phyloP scores from a whole-genome alignment of 2,888 invertebrate species.

The Coelinius sp. region DNA sequence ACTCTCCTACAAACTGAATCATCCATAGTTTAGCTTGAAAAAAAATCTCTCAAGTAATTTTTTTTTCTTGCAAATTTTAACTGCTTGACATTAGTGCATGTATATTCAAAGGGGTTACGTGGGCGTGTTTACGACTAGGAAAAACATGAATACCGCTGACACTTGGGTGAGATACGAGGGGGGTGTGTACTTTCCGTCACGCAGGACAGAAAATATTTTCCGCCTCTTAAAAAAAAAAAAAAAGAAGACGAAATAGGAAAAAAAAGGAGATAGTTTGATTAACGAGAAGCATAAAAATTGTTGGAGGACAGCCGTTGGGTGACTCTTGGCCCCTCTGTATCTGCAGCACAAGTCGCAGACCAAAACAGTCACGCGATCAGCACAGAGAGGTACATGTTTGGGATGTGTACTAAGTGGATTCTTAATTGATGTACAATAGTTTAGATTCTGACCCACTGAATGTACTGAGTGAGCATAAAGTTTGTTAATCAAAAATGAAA shows the following conservation, averaged over 20 bases:
- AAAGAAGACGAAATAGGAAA: not conserved
- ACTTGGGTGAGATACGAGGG: slow-evolving; percentile 54
- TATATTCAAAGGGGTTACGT: slow-evolving; percentile 41
- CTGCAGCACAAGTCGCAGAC: slow-evolving; percentile 50
- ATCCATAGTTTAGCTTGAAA: too few relatives aligned
- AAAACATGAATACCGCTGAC: slow-evolving; percentile 58
- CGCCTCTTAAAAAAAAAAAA: slow-evolving; percentile 30
- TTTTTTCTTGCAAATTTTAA: slow-evolving; percentile 6
- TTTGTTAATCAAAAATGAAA: too few relatives aligned
- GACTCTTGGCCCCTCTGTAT: slow-evolving; percentile 42
- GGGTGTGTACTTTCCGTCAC: slow-evolving; percentile 56
- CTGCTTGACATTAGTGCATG: slow-evolving; percentile 30
- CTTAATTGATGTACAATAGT: too few relatives aligned
- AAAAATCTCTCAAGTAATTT: not conserved
- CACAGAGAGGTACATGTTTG: slow-evolving; percentile 46
- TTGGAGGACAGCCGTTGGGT: slow-evolving; percentile 47
- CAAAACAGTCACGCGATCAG: slow-evolving; percentile 52
- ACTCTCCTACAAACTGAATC: too few relatives aligned
- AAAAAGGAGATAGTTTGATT: too few relatives aligned
- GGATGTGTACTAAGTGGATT: not conserved
- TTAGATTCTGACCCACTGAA: too few relatives aligned
- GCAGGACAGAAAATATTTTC: slow-evolving; percentile 25
- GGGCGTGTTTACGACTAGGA: slow-evolving; percentile 54
- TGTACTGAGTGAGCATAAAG: too few relatives aligned
- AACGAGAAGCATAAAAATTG: slow-evolving; percentile 23